Evolutionary conservation across 2,797 vertebrate genomes (phyloP), one percentile per base, ranked within the genome.

Genomic region (Epinephelus malabaricus): DNA sequence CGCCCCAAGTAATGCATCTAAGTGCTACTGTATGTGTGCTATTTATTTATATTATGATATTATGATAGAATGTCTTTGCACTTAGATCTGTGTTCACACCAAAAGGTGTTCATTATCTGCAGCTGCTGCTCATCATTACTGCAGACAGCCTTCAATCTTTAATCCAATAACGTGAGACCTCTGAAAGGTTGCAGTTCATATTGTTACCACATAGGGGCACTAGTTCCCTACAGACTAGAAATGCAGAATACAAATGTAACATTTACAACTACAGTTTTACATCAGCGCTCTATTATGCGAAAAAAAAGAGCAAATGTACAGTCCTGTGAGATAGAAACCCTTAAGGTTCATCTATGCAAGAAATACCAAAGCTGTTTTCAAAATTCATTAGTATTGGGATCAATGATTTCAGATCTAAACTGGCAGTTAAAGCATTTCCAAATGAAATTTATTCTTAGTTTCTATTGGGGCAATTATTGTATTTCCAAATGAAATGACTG

Each of bases 121-220:
- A 27, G 25, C 64, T 67, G 73, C 46, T 60, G 45, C 21, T 51
- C 23, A 8, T 21, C 56, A 46, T 46, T 30, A 53, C 19, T 45
- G 13, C 46, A 45, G 12, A 7, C 15, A 15, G 18, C 19, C n/a
- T 18, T 9, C 40, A 12, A 9, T 8, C 30, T 40, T 5, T 12
- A 25, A 21, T 55, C 11, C 3, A 45, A 19, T 27, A 14, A 23
- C 23, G 18, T 50, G 14, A 14, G 13, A n/a, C 25, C 1, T n/a
- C 27, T 30, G 30, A 40, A 27, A 47, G 7, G 6, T 17, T 47
- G 56, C 27, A 46, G 0, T 54, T 70, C 6, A 54, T 38, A 15
- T 13, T 63, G 17, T 40, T 34, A 17, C 59, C 59, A 77, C 66
- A 27, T 50, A 61, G 59, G 6, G 66, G 43, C 59, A 23, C 27